These are phyloP conservation scores for Drosophila santomea DNA, from an alignment of 1,140 invertebrate species.

Conservation along the genomic window DNA sequence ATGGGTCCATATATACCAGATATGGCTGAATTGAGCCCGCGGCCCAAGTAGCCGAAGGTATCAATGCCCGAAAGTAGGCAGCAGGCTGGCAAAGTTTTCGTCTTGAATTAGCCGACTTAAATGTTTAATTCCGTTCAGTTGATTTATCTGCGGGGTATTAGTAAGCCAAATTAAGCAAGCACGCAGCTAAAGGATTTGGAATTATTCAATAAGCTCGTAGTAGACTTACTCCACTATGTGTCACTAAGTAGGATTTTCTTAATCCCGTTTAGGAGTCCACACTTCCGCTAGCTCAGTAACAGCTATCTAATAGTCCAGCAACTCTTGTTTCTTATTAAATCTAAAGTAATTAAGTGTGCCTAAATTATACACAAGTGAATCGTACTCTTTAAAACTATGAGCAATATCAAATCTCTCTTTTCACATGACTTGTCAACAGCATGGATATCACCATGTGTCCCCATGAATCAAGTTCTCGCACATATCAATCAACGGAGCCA, in stretches of 20 bases:
- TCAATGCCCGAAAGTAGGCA: constrained; percentile 61
- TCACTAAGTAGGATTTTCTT: too few relatives aligned
- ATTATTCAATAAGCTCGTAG: neutral
- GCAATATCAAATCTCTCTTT: neutral
- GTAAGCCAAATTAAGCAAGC: constrained; percentile 68
- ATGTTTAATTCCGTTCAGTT: constrained; percentile 70
- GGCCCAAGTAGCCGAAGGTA: constrained; percentile 42
- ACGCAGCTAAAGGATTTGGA: constrained; percentile 21
- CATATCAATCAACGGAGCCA: constrained; percentile 35
- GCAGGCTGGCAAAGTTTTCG: constrained; percentile 39
- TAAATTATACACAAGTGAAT: neutral
- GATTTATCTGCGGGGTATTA: constrained; percentile 39
- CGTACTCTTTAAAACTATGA: neutral
- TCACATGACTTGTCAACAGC: constrained; percentile 8
- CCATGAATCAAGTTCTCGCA: constrained; percentile 32
- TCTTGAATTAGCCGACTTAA: constrained; percentile 54
- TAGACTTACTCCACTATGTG: neutral
- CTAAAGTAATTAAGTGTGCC: neutral
- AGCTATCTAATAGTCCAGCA: too few relatives aligned
- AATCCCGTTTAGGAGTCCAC: too few relatives aligned
- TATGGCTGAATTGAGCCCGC: constrained; percentile 2
- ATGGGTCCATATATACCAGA: constrained; percentile 31
- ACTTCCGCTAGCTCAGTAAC: too few relatives aligned
- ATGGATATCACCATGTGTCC: neutral
- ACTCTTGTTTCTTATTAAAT: too few relatives aligned